Percentiles rank a stretch among this genome's conserved stretches.
These are phyloP conservation scores for Micromesistius poutassou DNA, from an alignment of 2,797 vertebrate species.

Conservation along the genomic window DNA sequence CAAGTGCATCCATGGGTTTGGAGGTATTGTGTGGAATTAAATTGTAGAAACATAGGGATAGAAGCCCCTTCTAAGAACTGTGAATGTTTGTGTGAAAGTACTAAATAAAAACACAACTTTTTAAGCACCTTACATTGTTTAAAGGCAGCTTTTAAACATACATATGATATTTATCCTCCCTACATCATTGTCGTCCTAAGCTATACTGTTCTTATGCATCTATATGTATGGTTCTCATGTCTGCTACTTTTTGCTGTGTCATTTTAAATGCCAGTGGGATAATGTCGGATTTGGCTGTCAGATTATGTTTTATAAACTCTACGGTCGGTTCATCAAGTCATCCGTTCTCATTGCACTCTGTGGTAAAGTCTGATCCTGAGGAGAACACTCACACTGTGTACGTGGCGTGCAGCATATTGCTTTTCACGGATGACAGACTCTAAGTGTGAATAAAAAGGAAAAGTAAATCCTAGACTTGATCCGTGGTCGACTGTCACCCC, in stretches of 20 bases:
- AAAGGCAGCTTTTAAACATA: neutral
- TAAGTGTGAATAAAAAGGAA: too few relatives aligned
- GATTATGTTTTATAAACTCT: neutral
- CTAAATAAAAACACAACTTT: neutral
- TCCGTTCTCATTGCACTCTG: neutral
- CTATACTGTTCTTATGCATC: neutral
- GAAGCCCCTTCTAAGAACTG: neutral
- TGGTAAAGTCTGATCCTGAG: neutral
- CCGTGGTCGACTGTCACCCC: too few relatives aligned
- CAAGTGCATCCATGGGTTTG: neutral
- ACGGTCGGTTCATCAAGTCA: neutral
- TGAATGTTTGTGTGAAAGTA: neutral
- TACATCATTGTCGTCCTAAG: neutral
- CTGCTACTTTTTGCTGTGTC: neutral
- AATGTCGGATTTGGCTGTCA: neutral
- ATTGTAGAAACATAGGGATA: neutral
- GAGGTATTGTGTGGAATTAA: neutral
- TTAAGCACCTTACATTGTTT: neutral
- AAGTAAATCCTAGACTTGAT: neutral
- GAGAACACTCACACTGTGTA: neutral
- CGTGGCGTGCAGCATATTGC: neutral
- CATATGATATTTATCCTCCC: neutral
- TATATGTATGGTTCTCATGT: neutral
- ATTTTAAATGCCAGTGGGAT: slow-evolving; percentile 1
- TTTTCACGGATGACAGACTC: neutral